These are phyloP conservation scores for Propithecus deckenii DNA, from an alignment of 2,797 vertebrate genomes.

Conservation along the genomic window DNA sequence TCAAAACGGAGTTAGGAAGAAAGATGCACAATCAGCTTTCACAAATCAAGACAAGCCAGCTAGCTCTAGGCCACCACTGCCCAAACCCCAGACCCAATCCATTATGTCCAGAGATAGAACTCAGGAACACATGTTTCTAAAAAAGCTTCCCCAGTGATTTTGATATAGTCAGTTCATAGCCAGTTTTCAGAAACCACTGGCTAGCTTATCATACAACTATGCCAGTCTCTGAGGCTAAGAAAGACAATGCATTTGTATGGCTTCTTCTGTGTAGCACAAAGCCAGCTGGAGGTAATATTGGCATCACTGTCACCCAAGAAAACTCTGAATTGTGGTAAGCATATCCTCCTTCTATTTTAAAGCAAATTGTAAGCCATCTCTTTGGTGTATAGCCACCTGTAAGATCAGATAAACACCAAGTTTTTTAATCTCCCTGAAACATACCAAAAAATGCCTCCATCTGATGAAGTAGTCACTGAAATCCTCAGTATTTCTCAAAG, in stretches of 20 bases:
- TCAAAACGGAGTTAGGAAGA: background rate
- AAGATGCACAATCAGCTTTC: background rate
- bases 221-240: background rate
- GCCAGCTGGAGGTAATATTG: background rate
- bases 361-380: background rate
- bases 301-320: background rate
- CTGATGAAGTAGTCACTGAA: conserved; percentile 1
- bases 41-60: background rate
- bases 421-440: background rate
- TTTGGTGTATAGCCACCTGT: background rate
- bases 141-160: background rate
- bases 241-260: background rate
- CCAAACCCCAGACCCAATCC: background rate
- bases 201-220: background rate
- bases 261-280: background rate
- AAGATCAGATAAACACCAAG: background rate
- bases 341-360: conserved; percentile 21
- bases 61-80: background rate
- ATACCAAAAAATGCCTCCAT: background rate
- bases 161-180: background rate
- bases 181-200: background rate
- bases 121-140: background rate
- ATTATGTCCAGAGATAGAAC: background rate
- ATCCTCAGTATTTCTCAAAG: background rate
- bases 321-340: background rate